These are phyloP conservation scores for Sebastes minor DNA, from an alignment of 2,797 vertebrate genomes.

Conservation along the genomic window DNA sequence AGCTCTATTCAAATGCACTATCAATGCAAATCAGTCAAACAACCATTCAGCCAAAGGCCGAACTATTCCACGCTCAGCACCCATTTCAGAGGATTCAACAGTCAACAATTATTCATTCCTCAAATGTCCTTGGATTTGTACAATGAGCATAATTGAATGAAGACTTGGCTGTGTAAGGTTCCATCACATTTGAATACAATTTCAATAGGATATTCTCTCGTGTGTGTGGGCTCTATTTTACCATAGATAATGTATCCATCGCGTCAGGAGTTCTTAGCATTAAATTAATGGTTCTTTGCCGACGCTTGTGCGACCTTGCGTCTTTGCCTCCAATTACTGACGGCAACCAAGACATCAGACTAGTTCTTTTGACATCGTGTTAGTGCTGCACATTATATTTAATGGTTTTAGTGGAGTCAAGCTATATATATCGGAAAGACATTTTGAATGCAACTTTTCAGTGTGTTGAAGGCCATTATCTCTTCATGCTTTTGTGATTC, in stretches of 20 bases:
- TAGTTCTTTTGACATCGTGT: constrained; percentile 20
- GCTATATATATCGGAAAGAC: neutral
- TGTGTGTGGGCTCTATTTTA: constrained; percentile 32
- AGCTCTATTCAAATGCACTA: constrained; percentile 26
- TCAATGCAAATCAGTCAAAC: constrained; percentile 49
- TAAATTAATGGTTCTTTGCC: constrained; percentile 53
- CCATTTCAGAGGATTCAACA: constrained; percentile 55
- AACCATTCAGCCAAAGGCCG: constrained; percentile 42
- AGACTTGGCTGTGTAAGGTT: constrained; percentile 50
- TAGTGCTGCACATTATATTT: constrained; percentile 1
- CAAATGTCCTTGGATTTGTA: constrained; percentile 67
- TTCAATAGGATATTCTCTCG: constrained; percentile 55
- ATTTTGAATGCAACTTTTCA: neutral
- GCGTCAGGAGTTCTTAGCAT: constrained; percentile 40
- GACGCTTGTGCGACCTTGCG: constrained; percentile 49
- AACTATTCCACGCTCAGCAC: constrained; percentile 31
- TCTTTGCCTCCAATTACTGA: constrained; percentile 53
- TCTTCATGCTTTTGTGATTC: neutral
- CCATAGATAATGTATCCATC: constrained; percentile 50
- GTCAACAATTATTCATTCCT: constrained; percentile 67
- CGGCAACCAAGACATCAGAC: constrained; percentile 37
- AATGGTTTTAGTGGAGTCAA: constrained; percentile 8
- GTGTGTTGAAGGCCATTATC: neutral
- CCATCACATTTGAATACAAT: constrained; percentile 62
- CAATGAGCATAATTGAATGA: constrained; percentile 57